Conservation (phyloP, 1,140 invertebrate genomes). For the Globodera ellingtonae region DNA sequence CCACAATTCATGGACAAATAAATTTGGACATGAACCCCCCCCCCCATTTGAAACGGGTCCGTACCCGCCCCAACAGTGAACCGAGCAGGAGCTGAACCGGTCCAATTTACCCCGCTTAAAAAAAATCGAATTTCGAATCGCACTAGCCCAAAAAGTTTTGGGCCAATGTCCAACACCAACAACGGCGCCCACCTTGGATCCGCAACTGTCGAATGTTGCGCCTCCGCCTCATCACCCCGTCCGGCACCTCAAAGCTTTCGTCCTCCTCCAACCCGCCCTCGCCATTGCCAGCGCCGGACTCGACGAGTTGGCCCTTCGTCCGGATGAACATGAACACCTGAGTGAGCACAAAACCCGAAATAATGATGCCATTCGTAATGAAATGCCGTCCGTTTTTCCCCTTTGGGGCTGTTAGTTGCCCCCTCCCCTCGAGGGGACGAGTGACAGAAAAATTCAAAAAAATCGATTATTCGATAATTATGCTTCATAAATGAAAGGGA, state of each 20-base stretch:
- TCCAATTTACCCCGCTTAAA: too few species aligned
- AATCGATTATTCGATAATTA: not conserved
- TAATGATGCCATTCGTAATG: not conserved
- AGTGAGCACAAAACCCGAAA: not conserved
- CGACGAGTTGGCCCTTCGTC: not conserved
- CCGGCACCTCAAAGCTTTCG: conserved; percentile 30
- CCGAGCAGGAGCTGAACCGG: too few species aligned
- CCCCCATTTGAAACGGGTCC: too few species aligned
- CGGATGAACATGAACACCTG: conserved; percentile 27
- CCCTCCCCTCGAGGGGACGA: too few species aligned
- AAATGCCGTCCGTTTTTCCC: too few species aligned
- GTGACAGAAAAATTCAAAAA: not conserved
- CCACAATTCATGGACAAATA: too few species aligned
- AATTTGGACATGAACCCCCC: too few species aligned
- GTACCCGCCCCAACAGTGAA: too few species aligned
- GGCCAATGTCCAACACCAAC: too few species aligned
- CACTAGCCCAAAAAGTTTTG: too few species aligned
- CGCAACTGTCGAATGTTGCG: conserved; percentile 19
- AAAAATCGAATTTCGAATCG: too few species aligned
- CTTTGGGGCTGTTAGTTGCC: too few species aligned
- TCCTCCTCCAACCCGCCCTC: conserved; percentile 25
- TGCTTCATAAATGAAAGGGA: not conserved
- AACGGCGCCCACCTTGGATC: conserved; percentile 6
- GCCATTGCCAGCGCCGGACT: not conserved
- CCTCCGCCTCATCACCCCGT: conserved; percentile 1